Evolutionary conservation across 2,113 vertebrate species (phyloP).

Genomic region (Dinomys branickii): DNA sequence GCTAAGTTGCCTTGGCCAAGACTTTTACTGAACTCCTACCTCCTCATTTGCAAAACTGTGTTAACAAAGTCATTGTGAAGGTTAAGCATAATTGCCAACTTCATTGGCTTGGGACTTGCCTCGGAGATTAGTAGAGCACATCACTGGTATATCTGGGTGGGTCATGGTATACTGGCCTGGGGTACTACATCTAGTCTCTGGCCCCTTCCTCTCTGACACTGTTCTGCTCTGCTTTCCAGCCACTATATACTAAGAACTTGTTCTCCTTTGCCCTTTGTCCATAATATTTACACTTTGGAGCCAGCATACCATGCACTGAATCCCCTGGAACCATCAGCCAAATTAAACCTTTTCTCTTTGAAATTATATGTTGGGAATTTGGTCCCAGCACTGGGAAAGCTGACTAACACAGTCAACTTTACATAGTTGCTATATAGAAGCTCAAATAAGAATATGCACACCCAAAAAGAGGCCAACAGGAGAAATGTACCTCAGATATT

Average conservation of each 20-base stretch:
- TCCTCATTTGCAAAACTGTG: conserved; percentile 2
- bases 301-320: not conserved
- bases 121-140: not conserved
- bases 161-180: not conserved
- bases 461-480: not conserved
- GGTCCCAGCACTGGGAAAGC: not conserved
- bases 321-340: not conserved
- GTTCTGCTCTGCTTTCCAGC: not conserved
- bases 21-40: not conserved
- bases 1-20: not conserved
- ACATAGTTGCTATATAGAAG: not conserved
- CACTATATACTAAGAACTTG: not conserved
- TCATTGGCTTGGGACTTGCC: not conserved
- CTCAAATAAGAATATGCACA: not conserved
- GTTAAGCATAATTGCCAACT: not conserved
- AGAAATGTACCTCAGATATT: not conserved
- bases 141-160: not conserved
- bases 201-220: not conserved
- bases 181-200: not conserved
- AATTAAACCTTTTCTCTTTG: not conserved
- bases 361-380: not conserved
- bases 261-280: not conserved
- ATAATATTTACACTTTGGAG: not conserved
- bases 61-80: not conserved
- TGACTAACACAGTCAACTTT: not conserved